Percentiles rank a stretch among this genome's conserved stretches.
phyloP scores from a whole-genome alignment of 2,888 invertebrate species.

The Drosophila cognata region DNA sequence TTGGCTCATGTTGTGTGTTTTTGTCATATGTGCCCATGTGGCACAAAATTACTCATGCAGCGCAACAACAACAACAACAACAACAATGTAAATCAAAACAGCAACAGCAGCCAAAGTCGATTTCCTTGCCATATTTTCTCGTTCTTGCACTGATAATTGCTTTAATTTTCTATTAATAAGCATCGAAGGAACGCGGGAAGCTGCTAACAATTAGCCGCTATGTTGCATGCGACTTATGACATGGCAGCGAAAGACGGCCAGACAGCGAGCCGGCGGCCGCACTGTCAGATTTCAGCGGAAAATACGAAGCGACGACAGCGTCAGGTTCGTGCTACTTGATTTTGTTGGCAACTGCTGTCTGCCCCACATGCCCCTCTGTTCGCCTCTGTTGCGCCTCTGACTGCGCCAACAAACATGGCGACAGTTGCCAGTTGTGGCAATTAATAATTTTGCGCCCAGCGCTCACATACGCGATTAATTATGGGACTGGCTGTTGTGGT shows the following conservation, averaged over 20 bases:
- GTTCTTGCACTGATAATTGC: slow-evolving; percentile 76
- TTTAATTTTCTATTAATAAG: slow-evolving; percentile 82
- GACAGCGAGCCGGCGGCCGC: slow-evolving; percentile 30
- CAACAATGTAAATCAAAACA: not conserved
- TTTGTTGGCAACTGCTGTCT: slow-evolving; percentile 3
- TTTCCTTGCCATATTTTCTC: slow-evolving; percentile 69
- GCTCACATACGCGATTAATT: slow-evolving; percentile 84
- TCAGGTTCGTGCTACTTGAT: slow-evolving; percentile 46
- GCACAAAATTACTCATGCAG: slow-evolving; percentile 77
- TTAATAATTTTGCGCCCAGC: slow-evolving; percentile 82
- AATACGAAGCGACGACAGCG: slow-evolving; percentile 75
- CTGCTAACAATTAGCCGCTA: slow-evolving; percentile 82
- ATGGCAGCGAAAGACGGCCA: slow-evolving; percentile 47
- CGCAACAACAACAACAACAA: slow-evolving; percentile 21
- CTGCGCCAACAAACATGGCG: slow-evolving; percentile 72
- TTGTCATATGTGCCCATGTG: slow-evolving; percentile 75
- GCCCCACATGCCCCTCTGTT: not conserved
- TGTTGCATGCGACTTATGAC: slow-evolving; percentile 81
- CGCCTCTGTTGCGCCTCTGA: slow-evolving; percentile 21
- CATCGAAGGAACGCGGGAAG: slow-evolving; percentile 60
- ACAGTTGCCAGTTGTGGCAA: slow-evolving; percentile 83
- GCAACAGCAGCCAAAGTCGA: slow-evolving; percentile 54
- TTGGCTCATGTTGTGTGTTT: slow-evolving; percentile 64
- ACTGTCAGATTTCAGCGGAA: slow-evolving; percentile 59
- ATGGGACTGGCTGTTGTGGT: slow-evolving; percentile 46